Percentiles rank a stretch among this genome's conserved stretches.
Conservation (phyloP, 2,797 vertebrate species). For the Labeo calbasu region DNA sequence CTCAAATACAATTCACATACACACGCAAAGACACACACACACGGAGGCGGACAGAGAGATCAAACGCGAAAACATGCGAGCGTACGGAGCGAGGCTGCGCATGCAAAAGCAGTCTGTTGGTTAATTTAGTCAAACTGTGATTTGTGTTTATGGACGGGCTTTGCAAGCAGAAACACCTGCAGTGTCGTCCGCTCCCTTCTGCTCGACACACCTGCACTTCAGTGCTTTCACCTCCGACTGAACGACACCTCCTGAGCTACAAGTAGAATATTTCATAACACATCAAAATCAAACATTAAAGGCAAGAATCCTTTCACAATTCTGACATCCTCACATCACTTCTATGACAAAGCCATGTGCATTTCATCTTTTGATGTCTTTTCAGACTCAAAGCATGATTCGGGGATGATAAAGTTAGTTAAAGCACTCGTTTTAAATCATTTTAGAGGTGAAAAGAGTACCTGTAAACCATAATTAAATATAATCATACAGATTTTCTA, state of each 20-base stretch:
- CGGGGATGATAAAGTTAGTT: neutral
- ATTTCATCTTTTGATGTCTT: neutral
- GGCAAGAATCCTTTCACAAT: slow-evolving; percentile 40
- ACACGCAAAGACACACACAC: slow-evolving; percentile 1
- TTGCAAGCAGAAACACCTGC: slow-evolving; percentile 1
- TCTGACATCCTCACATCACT: slow-evolving; percentile 53
- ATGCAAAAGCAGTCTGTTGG: slow-evolving; percentile 36
- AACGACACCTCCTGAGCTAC: slow-evolving; percentile 43
- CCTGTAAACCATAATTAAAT: too few species aligned
- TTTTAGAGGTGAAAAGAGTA: too few species aligned
- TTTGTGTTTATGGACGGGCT: neutral
- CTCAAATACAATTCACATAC: slow-evolving; percentile 20
- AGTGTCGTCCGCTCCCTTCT: neutral
- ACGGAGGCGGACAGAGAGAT: neutral
- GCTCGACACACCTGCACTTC: slow-evolving; percentile 38
- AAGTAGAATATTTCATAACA: slow-evolving; percentile 52
- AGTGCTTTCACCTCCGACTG: slow-evolving; percentile 18
- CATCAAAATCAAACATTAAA: slow-evolving; percentile 51
- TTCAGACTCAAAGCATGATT: slow-evolving; percentile 4
- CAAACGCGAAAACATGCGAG: neutral
- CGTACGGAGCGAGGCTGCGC: neutral
- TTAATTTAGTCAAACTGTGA: slow-evolving; percentile 29
- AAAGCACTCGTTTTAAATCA: neutral
- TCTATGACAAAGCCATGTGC: slow-evolving; percentile 39
- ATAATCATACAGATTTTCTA: too few species aligned